Evolutionary conservation across 2,113 vertebrate species (phyloP), one percentile per base, ranked within the genome.

Genomic region (Nesoenas mayeri): DNA sequence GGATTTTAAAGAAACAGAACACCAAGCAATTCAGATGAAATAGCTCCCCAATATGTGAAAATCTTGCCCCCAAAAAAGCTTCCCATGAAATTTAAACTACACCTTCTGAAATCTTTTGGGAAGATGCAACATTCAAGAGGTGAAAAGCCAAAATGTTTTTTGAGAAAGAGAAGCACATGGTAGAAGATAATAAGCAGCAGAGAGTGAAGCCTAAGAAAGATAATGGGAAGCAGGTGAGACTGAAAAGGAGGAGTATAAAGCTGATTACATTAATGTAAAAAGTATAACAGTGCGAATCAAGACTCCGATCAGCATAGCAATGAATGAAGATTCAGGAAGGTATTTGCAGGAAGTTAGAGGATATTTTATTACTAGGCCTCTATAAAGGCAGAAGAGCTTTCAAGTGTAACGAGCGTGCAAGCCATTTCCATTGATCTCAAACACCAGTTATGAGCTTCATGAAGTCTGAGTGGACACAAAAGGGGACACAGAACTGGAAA

Each of bases 1-100:
- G 19, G 48, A 38, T 85, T 90, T 85, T 82, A 64, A 77, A 90
- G 67, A 80, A 75, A 79, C 25, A 64, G 69, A 65, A 50, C 65
- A 78, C 24, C 44, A 60, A 32, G 34, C 19, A 4, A 79, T 72
- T 72, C 38, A 66, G 44, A 51, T 26, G 2, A 56, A 92, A 64
- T 4, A 34, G 15, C 12, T 79, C 3, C 0, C 8, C 18, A 48
- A 15, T 8, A 69, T 0, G 2, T 5, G 20, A 32, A 92, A 82
- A 82, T 47, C 47, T 81, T 75, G 47, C 44, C 34, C 18, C 2
- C 50, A 38, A 31, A 81, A 71, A 32, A 7, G 8, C 18, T 10
- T 75, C 47, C 32, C 42, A 38, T 51, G n/a, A 19, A 42, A 82
- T 61, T 88, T 69, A 61, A 92, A 31, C 29, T 72, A 60, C 32